phyloP scores from a whole-genome alignment of 2,113 vertebrate species.

The Fulica atra region DNA sequence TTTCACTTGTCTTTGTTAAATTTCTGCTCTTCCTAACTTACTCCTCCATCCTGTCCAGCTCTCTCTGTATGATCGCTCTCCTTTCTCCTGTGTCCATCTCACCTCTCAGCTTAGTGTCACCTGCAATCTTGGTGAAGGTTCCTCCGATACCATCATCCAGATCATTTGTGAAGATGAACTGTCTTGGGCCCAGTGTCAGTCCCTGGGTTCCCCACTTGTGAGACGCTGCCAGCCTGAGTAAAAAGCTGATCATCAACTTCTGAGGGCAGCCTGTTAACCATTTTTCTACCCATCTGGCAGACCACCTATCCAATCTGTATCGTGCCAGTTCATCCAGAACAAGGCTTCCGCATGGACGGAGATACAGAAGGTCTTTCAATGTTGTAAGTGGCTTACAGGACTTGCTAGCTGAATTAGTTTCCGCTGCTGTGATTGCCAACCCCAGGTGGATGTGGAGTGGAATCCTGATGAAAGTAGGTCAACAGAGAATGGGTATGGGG shows the following conservation, averaged over 20 bases:
- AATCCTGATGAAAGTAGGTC: background rate
- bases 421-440: background rate
- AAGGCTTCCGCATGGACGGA: background rate
- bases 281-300: background rate
- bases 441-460: background rate
- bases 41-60: background rate
- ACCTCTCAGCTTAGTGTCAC: background rate
- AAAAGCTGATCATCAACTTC: background rate
- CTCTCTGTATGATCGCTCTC: background rate
- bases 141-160: background rate
- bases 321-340: background rate
- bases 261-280: background rate
- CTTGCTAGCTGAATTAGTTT: background rate
- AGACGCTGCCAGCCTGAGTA: background rate
- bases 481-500: background rate
- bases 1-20: background rate
- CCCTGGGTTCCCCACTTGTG: background rate
- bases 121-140: background rate
- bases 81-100: background rate
- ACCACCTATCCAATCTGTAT: background rate
- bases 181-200: accelerated
- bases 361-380: background rate
- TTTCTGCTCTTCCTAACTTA: background rate
- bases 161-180: background rate
- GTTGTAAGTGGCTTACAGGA: background rate